Evolutionary conservation across 1,140 invertebrate genomes (phyloP), one percentile per base, ranked within the genome.

Genomic region (Drosophila dunni): DNA sequence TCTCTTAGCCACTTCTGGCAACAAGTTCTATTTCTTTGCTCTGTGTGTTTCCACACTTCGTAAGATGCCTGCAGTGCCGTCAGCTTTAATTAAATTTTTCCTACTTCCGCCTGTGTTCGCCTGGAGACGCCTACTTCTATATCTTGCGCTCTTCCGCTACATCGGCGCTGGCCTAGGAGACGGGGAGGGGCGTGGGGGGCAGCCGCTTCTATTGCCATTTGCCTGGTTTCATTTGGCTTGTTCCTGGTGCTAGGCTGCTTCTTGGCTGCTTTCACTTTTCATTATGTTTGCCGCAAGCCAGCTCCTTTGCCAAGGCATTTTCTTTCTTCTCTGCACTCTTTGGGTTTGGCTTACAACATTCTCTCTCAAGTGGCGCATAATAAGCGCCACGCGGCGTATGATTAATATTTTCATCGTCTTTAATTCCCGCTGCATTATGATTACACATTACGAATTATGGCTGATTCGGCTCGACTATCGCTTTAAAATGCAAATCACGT

Each of bases 401-500:
- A 88, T 88, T 89, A 88, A 88, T 89, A 89, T 89, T 88, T 86
- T 72, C 56, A 65, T 64, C 66, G 44, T 80, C 73, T 74, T 89
- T 88, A 89, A 88, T 88, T 89, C 77, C 51, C 66, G 69, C 77
- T 83, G 77, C 80, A 88, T 74, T 83, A 68, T 88, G 83, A 88
- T 89, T 89, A 89, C 79, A 83, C 71, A 79, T 83, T 88, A 88
- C 65, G 76, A 65, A 88, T 88, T 86, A 83, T n/a, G 9, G 36
- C 13, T 10, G 58, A 29, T 29, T 29, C 24, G 63, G 8, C 20
- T 10, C 51, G 36, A 80, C 62, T 54, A 79, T 72, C 65, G 79
- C 80, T 83, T 88, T 80, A 89, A 88, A 88, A 88, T 83, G 73
- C 80, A 88, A 88, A 88, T 88, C 83, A 89, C 83, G 83, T 88